phyloP scores from a whole-genome alignment of 2,888 invertebrate species.

The Lepas anatifera region DNA sequence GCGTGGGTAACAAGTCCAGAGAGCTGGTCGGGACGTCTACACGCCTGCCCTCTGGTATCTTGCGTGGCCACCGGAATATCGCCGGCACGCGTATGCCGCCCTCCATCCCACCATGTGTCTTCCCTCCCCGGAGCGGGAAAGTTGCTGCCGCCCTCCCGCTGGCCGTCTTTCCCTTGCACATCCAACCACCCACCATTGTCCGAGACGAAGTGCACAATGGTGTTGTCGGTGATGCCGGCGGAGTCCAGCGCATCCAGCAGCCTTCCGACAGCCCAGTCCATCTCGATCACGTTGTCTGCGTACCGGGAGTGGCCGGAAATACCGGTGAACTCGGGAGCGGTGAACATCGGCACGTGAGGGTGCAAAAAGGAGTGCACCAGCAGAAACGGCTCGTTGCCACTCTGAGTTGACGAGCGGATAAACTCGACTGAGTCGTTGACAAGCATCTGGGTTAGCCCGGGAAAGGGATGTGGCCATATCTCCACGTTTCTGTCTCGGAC shows the following conservation, averaged over 20 bases:
- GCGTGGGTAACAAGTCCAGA: slow-evolving; percentile 36
- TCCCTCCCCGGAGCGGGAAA: slow-evolving; percentile 26
- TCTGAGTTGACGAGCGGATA: slow-evolving; percentile 24
- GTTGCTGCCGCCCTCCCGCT: slow-evolving; percentile 25
- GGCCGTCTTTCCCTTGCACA: slow-evolving; percentile 19
- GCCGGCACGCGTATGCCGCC: slow-evolving; percentile 43
- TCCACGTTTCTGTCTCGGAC: slow-evolving; percentile 35
- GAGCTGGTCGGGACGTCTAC: slow-evolving; percentile 30
- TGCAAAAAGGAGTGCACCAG: slow-evolving; percentile 37
- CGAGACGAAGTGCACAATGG: slow-evolving; percentile 40
- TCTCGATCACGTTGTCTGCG: slow-evolving; percentile 36
- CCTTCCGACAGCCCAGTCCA: slow-evolving; percentile 41
- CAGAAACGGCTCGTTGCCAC: slow-evolving; percentile 20
- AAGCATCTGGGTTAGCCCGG: slow-evolving; percentile 34
- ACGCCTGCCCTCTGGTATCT: slow-evolving; percentile 34
- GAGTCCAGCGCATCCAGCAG: slow-evolving; percentile 32
- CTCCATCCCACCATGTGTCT: slow-evolving; percentile 31
- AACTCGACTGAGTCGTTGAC: slow-evolving; percentile 29
- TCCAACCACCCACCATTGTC: slow-evolving; percentile 33
- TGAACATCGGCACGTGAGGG: slow-evolving; percentile 54
- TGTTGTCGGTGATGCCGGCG: slow-evolving; percentile 29
- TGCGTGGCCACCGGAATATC: slow-evolving; percentile 42
- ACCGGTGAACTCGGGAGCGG: slow-evolving; percentile 39
- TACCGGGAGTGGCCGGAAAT: slow-evolving; percentile 20
- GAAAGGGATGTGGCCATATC: slow-evolving; percentile 38